These are phyloP conservation scores for Clitarchus hookeri DNA, from an alignment of 2,888 invertebrate species.

Conservation along the genomic window DNA sequence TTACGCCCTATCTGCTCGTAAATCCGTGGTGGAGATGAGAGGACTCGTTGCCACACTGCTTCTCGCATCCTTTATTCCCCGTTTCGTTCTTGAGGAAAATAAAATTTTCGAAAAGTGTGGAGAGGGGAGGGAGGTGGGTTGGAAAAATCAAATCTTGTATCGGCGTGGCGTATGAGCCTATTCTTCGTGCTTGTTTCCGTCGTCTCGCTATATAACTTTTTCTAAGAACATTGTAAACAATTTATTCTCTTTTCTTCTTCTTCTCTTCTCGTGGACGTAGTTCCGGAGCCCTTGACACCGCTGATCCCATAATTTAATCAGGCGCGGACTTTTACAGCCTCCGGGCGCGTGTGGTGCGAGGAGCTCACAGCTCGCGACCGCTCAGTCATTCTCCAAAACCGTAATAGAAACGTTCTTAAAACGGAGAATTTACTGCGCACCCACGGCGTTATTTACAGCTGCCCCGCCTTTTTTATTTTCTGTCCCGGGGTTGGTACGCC, in stretches of 20 bases:
- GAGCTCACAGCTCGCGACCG: not conserved
- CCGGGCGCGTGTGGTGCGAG: not conserved
- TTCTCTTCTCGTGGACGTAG: not conserved
- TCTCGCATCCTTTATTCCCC: not conserved
- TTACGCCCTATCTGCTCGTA: not conserved
- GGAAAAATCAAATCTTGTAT: not conserved
- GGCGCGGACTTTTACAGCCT: not conserved
- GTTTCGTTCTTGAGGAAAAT: not conserved
- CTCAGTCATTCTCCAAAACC: not conserved
- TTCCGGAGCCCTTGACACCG: not conserved
- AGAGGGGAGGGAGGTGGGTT: too few species aligned
- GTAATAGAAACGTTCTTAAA: constrained; percentile 14
- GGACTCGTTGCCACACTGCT: not conserved
- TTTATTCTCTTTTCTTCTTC: not conserved
- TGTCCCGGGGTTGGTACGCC: too few species aligned
- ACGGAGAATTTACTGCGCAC: not conserved
- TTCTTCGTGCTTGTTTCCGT: not conserved
- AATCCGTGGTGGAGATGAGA: not conserved
- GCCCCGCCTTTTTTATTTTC: too few species aligned
- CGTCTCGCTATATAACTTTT: not conserved
- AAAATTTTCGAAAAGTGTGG: not conserved
- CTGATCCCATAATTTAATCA: constrained; percentile 14
- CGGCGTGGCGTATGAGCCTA: not conserved
- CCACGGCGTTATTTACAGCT: not conserved
- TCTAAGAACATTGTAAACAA: not conserved